Evolutionary conservation across 1,140 invertebrate species (phyloP).

Genomic region (Sycobia sp.): DNA sequence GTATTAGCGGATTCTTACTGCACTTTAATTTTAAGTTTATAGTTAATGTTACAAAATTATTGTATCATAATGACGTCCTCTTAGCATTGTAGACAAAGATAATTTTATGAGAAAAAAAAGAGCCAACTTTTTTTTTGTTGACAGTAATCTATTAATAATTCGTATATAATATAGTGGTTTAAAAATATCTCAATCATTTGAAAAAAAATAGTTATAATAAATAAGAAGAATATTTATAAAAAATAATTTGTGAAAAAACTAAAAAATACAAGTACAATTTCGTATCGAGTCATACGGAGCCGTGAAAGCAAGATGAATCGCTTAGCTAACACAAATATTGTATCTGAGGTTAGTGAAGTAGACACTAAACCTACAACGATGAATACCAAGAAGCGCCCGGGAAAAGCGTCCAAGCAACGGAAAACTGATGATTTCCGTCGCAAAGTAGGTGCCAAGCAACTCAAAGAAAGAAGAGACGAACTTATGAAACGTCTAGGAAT

Average conservation of each 20-base stretch:
- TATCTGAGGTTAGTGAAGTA: too few relatives aligned
- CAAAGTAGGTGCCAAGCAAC: not conserved
- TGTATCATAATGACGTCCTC: not conserved
- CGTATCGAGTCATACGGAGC: too few relatives aligned
- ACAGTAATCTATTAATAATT: conserved; percentile 1
- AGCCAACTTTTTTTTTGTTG: not conserved
- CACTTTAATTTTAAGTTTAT: not conserved
- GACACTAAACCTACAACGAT: too few relatives aligned
- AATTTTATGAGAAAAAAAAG: not conserved
- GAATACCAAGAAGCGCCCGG: not conserved
- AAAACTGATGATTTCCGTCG: not conserved
- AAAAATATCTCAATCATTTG: conserved; percentile 13
- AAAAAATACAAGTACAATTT: not conserved
- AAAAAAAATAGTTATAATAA: conserved; percentile 26
- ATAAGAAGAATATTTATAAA: conserved; percentile 16
- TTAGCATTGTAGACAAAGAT: not conserved
- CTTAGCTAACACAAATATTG: too few relatives aligned
- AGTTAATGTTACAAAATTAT: conserved; percentile 3
- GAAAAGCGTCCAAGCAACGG: not conserved
- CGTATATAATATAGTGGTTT: not conserved
- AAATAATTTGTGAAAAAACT: too few relatives aligned
- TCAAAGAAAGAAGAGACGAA: not conserved
- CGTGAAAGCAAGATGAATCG: too few relatives aligned
- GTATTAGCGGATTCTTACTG: too few relatives aligned
- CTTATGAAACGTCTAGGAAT: not conserved